Percentiles rank a stretch among this genome's conserved stretches.
Evolutionary conservation across 2,888 invertebrate species (phyloP).

Genomic region (Tryphoninae sp.): DNA sequence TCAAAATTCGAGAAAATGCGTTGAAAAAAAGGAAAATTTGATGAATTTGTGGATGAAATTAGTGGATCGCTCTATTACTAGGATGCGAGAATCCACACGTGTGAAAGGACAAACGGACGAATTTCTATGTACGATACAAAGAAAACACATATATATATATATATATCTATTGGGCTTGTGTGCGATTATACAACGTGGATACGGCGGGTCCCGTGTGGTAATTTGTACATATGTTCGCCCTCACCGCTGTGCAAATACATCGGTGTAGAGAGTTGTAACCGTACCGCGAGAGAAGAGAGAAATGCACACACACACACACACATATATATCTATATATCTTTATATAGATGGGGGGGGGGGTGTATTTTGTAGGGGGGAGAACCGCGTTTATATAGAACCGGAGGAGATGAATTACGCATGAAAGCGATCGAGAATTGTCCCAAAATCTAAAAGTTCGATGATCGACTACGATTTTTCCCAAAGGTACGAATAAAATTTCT

Average conservation of each 20-base stretch:
- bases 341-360: background rate
- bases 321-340: background rate
- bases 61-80: too few relatives aligned
- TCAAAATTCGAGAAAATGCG: too few relatives aligned
- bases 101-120: too few relatives aligned
- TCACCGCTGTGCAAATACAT: slow-evolving; percentile 49
- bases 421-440: slow-evolving; percentile 6
- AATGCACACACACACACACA: background rate
- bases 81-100: too few relatives aligned
- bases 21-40: too few relatives aligned
- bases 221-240: slow-evolving; percentile 54
- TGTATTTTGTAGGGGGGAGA: background rate
- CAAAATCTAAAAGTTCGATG: background rate
- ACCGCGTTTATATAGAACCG: slow-evolving; percentile 39
- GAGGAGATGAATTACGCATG: slow-evolving; percentile 4
- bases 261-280: slow-evolving; percentile 9
- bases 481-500: too few relatives aligned
- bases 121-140: too few relatives aligned
- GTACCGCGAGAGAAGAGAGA: slow-evolving; percentile 2
- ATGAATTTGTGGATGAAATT: too few relatives aligned
- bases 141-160: too few relatives aligned
- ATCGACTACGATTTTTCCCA: too few relatives aligned
- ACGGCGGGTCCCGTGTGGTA: slow-evolving; percentile 44
- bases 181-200: slow-evolving; percentile 10
- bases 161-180: too few relatives aligned